Conservation (phyloP, 2,113 vertebrate species). For the Haplochromis vanheusdeni region DNA sequence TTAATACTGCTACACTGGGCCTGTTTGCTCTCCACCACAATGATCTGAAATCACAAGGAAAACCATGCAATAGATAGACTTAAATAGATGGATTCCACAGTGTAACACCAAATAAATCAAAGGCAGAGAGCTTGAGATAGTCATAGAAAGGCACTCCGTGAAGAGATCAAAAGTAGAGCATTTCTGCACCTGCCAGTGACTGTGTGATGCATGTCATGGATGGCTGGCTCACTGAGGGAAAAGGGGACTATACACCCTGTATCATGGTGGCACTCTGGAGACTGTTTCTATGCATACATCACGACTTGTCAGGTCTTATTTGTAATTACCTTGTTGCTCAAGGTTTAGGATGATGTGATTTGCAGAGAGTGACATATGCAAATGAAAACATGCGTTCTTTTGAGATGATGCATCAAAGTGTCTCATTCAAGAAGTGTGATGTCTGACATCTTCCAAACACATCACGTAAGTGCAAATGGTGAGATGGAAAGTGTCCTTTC, state of each 20-base stretch:
- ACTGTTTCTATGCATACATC: not conserved
- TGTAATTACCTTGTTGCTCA: not conserved
- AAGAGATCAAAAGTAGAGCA: constrained; percentile 64
- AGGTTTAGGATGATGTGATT: not conserved
- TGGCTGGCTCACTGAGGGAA: not conserved
- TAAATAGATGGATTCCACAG: constrained; percentile 16
- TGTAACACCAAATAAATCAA: constrained; percentile 57
- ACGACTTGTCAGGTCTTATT: not conserved
- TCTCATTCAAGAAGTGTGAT: not conserved
- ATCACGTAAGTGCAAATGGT: not conserved
- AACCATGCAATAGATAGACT: not conserved
- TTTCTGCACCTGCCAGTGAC: constrained; percentile 54
- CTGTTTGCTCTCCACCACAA: not conserved
- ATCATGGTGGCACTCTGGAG: not conserved
- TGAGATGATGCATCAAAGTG: not conserved
- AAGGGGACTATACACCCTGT: not conserved
- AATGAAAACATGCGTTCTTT: not conserved
- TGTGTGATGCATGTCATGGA: not conserved
- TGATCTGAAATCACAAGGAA: constrained; percentile 14
- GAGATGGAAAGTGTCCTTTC: not conserved
- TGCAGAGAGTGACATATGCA: not conserved
- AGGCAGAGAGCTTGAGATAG: constrained; percentile 47
- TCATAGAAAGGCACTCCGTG: constrained; percentile 42
- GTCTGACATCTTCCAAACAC: not conserved
- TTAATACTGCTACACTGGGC: not conserved